Evolutionary conservation across 2,113 vertebrate genomes (phyloP).

Genomic region (Etheostoma cragini): DNA sequence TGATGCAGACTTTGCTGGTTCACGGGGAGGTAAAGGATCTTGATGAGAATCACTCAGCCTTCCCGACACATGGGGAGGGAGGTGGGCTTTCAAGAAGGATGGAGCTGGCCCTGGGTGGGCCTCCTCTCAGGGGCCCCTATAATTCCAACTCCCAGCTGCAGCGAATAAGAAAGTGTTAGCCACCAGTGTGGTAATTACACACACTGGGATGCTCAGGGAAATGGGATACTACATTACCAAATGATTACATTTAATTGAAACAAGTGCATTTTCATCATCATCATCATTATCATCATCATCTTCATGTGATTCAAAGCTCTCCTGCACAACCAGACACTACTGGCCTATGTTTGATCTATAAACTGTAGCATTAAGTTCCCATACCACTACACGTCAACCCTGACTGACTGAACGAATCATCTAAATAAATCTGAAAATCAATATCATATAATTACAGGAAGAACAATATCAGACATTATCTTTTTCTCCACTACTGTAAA

Average conservation of each 20-base stretch:
- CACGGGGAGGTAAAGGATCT: slow-evolving; percentile 66
- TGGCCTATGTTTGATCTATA: background rate
- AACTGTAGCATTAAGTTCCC: slow-evolving; percentile 27
- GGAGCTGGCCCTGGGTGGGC: slow-evolving; percentile 73
- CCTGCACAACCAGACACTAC: slow-evolving; percentile 36
- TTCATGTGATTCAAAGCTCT: slow-evolving; percentile 39
- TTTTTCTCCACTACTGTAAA: slow-evolving; percentile 45
- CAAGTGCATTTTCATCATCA: slow-evolving; percentile 42
- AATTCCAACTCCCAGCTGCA: slow-evolving; percentile 74
- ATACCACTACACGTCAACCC: background rate
- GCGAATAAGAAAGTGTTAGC: slow-evolving; percentile 67
- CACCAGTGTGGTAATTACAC: slow-evolving; percentile 49
- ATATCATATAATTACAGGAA: slow-evolving; percentile 24
- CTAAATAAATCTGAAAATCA: background rate
- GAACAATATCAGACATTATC: slow-evolving; percentile 24
- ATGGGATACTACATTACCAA: slow-evolving; percentile 57
- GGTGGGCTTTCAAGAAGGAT: slow-evolving; percentile 62
- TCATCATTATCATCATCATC: slow-evolving; percentile 14
- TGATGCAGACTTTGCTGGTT: slow-evolving; percentile 60
- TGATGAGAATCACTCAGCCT: slow-evolving; percentile 71
- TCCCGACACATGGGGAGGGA: slow-evolving; percentile 65
- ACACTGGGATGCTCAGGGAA: slow-evolving; percentile 47
- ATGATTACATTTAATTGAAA: slow-evolving; percentile 60
- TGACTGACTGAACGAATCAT: slow-evolving; percentile 14
- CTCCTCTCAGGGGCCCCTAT: slow-evolving; percentile 71